phyloP scores from a whole-genome alignment of 2,113 vertebrate species.

The Brevimyrus niger region DNA sequence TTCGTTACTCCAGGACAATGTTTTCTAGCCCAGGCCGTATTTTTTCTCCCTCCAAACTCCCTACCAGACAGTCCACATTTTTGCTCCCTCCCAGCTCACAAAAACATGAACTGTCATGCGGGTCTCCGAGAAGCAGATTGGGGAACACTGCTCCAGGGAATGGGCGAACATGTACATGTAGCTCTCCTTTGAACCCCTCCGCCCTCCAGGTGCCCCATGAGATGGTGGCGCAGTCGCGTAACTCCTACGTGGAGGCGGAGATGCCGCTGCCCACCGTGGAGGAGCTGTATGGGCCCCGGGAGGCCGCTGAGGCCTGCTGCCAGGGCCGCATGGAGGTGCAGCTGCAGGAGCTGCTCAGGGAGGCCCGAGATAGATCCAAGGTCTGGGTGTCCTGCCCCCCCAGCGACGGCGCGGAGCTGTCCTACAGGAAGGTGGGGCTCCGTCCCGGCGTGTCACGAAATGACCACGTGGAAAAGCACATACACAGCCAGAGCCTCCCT shows the following conservation, averaged over 20 bases:
- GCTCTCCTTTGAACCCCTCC: not conserved
- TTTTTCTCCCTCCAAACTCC: not conserved
- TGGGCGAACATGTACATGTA: not conserved
- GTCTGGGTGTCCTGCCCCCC: constrained; percentile 77
- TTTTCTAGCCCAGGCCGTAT: not conserved
- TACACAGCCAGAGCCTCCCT: not conserved
- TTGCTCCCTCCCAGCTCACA: not conserved
- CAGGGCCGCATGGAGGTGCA: constrained; percentile 72
- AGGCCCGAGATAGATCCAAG: constrained; percentile 85
- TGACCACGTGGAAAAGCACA: not conserved
- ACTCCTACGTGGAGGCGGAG: constrained; percentile 82
- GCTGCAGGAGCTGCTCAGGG: constrained; percentile 78
- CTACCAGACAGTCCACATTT: not conserved
- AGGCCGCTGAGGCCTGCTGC: constrained; percentile 73
- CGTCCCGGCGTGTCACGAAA: not conserved
- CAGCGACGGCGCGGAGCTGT: constrained; percentile 71
- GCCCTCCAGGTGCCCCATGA: constrained; percentile 77
- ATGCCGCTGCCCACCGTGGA: constrained; percentile 75
- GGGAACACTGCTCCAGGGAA: not conserved
- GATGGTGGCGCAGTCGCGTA: constrained; percentile 80
- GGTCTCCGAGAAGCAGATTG: not conserved
- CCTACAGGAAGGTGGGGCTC: constrained; percentile 84
- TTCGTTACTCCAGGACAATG: not conserved
- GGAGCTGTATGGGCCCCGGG: constrained; percentile 73
- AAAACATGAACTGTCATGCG: not conserved